phyloP scores from a whole-genome alignment of 1,140 invertebrate species.

The Eriocheir sinensis region DNA sequence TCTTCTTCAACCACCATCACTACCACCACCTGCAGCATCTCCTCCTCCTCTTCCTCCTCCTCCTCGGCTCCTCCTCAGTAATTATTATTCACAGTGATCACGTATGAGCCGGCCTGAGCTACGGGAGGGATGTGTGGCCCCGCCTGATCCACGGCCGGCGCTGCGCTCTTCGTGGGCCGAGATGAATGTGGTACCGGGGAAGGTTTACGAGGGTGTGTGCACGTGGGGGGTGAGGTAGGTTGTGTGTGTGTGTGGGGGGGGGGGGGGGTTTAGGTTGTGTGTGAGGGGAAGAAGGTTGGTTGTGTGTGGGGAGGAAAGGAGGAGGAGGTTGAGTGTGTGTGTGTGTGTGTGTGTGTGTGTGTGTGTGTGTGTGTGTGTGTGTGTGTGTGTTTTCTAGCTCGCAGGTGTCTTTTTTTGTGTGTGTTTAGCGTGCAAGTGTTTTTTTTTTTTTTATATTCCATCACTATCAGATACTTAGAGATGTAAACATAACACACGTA shows the following conservation, averaged over 20 bases:
- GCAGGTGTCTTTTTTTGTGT: not conserved
- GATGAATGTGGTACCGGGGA: not conserved
- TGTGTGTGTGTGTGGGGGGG: constrained; percentile 29
- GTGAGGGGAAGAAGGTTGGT: no score
- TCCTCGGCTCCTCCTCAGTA: not conserved
- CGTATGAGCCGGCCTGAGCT: constrained; percentile 32
- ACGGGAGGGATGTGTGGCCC: constrained; percentile 16
- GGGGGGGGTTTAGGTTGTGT: not conserved
- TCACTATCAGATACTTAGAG: not conserved
- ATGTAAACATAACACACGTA: no score
- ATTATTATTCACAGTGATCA: constrained; percentile 68
- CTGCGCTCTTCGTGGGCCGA: not conserved
- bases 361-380: not conserved
- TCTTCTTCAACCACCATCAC: not conserved
- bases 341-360: not conserved
- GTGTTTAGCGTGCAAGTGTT: not conserved
- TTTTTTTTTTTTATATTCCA: not conserved
- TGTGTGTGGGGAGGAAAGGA: no score
- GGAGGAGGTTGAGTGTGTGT: not conserved
- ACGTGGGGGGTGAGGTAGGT: constrained; percentile 37
- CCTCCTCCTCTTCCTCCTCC: constrained; percentile 42
- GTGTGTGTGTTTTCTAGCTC: not conserved
- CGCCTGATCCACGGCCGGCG: not conserved
- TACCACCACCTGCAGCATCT: not conserved
- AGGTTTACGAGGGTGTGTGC: constrained; percentile 30